Percentiles rank a stretch among this genome's conserved stretches.
phyloP scores from a whole-genome alignment of 2,888 invertebrate genomes.

The Cataglyphis livida region DNA sequence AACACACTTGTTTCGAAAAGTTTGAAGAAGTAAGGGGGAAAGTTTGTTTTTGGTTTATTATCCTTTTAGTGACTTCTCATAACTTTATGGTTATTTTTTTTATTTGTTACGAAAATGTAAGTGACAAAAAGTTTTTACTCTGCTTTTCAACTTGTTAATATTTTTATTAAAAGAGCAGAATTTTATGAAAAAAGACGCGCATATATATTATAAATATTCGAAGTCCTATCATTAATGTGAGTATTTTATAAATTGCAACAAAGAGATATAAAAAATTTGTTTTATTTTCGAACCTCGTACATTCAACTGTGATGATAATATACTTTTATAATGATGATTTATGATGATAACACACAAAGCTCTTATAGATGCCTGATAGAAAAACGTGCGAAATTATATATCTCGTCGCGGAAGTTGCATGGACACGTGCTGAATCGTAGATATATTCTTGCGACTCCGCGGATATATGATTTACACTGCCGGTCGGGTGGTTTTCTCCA shows the following conservation, averaged over 20 bases:
- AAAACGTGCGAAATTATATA: no score
- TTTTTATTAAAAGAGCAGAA: slow-evolving; percentile 6
- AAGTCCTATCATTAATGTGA: background rate
- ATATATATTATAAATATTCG: slow-evolving; percentile 19
- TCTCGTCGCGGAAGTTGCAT: slow-evolving; percentile 14
- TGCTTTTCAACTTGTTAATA: background rate
- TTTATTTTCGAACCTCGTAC: background rate
- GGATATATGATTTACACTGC: slow-evolving; percentile 20
- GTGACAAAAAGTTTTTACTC: background rate
- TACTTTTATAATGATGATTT: no score
- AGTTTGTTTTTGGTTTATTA: slow-evolving; percentile 27
- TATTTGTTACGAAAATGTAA: slow-evolving; percentile 4
- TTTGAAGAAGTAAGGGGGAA: background rate
- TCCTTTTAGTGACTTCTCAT: slow-evolving; percentile 9
- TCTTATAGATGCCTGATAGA: no score
- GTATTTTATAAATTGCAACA: background rate
- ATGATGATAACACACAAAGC: no score
- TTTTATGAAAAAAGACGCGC: background rate
- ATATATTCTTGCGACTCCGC: background rate
- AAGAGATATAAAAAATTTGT: background rate
- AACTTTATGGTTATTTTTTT: slow-evolving; percentile 5
- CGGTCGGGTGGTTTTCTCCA: slow-evolving; percentile 17
- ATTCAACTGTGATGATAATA: background rate
- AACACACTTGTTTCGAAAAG: background rate
- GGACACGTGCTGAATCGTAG: slow-evolving; percentile 17